Conservation (phyloP, 2,888 invertebrate genomes). For the Dioctria linearis region DNA sequence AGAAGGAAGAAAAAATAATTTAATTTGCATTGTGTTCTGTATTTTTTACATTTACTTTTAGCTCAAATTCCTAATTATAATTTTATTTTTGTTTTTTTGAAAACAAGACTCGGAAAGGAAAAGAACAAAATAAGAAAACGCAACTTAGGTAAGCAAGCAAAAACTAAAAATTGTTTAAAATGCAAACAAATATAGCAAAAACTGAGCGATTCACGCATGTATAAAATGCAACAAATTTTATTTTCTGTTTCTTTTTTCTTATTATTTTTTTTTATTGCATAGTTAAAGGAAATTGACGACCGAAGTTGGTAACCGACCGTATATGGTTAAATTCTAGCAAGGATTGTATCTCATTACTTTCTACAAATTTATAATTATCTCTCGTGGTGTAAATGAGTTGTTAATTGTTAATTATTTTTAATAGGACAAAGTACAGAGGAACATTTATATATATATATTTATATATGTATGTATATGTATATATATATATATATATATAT, state of each 20-base stretch:
- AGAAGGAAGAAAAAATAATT: slow-evolving; percentile 26
- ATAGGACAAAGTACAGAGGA: slow-evolving; percentile 49
- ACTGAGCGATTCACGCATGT: background rate
- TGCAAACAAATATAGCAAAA: background rate
- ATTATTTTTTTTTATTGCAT: too few relatives aligned
- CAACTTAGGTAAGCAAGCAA: background rate
- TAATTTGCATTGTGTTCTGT: slow-evolving; percentile 46
- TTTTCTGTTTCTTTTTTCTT: slow-evolving; percentile 22
- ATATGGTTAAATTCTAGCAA: background rate
- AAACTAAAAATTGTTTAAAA: background rate
- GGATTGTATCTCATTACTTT: slow-evolving; percentile 46
- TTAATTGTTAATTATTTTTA: slow-evolving; percentile 61
- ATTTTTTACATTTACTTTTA: slow-evolving; percentile 30
- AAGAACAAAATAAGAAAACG: background rate
- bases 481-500: slow-evolving; percentile 1
- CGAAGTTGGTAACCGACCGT: background rate
- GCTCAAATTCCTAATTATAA: slow-evolving; percentile 17
- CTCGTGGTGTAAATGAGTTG: slow-evolving; percentile 59
- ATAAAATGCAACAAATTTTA: slow-evolving; percentile 1
- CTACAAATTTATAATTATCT: slow-evolving; percentile 38
- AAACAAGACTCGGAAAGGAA: background rate
- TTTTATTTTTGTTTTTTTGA: background rate
- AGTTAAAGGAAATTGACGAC: too few relatives aligned
- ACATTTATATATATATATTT: slow-evolving; percentile 13
- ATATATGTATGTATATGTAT: background rate